phyloP scores from a whole-genome alignment of 1,140 invertebrate species.

The Diorhabda elongata region DNA sequence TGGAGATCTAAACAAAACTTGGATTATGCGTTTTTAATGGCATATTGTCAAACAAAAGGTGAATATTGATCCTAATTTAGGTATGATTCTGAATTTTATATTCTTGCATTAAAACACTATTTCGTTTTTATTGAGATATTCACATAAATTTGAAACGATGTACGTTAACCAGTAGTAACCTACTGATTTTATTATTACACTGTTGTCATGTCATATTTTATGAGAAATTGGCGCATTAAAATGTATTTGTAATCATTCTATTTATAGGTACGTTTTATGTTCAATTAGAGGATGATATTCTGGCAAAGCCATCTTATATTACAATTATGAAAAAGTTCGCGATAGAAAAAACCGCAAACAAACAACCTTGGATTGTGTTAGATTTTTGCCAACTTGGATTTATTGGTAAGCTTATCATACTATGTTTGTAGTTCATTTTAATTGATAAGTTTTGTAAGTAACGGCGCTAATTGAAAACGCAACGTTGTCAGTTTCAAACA shows the following conservation, averaged over 20 bases:
- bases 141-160: too few species aligned
- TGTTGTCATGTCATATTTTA: too few species aligned
- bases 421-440: too few species aligned
- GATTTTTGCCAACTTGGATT: slow-evolving; percentile 94
- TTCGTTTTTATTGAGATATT: too few species aligned
- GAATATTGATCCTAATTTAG: neutral
- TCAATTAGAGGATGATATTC: slow-evolving; percentile 94
- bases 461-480: neutral
- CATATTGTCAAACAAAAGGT: slow-evolving; percentile 78
- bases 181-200: too few species aligned
- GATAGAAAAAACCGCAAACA: slow-evolving; percentile 68
- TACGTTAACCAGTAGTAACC: too few species aligned
- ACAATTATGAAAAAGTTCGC: slow-evolving; percentile 87
- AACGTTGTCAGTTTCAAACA: too few species aligned
- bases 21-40: slow-evolving; percentile 95
- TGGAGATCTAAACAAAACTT: slow-evolving; percentile 97
- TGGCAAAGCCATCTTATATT: slow-evolving; percentile 83
- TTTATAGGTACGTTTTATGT: slow-evolving; percentile 65
- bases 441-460: neutral
- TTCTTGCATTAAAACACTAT: too few species aligned
- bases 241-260: neutral
- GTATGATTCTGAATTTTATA: too few species aligned
- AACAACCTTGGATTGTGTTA: slow-evolving; percentile 82
- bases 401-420: slow-evolving; percentile 61
- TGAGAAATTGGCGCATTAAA: too few species aligned